Base-by-base conservation (phyloP, 2,797 vertebrate genomes). In the Vireo griseus region DNA sequence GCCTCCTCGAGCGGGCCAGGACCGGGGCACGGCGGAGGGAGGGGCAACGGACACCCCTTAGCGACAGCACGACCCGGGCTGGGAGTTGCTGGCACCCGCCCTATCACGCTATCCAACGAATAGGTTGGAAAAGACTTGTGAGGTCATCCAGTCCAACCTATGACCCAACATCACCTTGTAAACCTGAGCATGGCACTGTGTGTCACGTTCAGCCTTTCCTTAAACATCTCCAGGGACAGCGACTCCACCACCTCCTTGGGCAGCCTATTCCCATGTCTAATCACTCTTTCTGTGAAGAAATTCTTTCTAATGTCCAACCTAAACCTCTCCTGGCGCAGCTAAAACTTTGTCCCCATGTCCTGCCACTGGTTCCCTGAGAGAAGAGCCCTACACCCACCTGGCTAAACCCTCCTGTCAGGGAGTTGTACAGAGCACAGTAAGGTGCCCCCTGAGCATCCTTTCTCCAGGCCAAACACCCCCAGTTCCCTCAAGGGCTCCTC, bases 11-110 rank as follows among this genome's bases (percentile, higher is more conserved):
- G 58, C 54, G 57, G 73, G 44, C 22, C 48, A 16, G 55, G 44
- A 9, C 47, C 48, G 28, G 47, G 52, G 16, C 55, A 21, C n/a
- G 33, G 47, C 2, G 16, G 58, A 40, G 83, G 59, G 75, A 54
- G 40, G 63, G 88, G 71, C 33, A 4, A 42, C 3, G 11, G 44
- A 0, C 19, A 8, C 0, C 24, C 2, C 4, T 19, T 2, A 0
- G 74, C 12, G 21, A 4, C 40, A 8, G 55, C 29, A 0, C 15
- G 0, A 0, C 16, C 6, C 4, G 11, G 14, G 14, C 1, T 3
- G 5, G 13, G 5, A 2, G 0, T 0, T 3, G 19, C 1, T 8
- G 29, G 3, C 0, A 5, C 3, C 3, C 6, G 19, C 4, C 26
- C 6, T 20, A n/a, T 10, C 9, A 11, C 28, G 10, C 5, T 25